phyloP scores from a whole-genome alignment of 2,888 invertebrate genomes.

The Ophraella communa region DNA sequence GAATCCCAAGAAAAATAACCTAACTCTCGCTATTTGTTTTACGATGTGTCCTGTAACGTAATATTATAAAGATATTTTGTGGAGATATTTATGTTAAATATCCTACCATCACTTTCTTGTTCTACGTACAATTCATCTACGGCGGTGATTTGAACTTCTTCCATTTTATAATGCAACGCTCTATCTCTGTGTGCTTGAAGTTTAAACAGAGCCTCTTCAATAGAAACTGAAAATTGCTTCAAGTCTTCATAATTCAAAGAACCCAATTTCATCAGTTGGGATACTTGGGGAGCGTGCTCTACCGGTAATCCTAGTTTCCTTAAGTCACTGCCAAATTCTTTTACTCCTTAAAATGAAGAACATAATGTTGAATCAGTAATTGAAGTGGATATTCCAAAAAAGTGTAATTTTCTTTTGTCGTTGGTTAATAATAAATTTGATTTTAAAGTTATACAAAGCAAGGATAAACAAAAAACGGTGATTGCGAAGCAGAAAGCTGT shows the following conservation, averaged over 20 bases:
- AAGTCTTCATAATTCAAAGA: constrained; percentile 88
- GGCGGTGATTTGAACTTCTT: constrained; percentile 92
- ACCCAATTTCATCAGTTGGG: constrained; percentile 95
- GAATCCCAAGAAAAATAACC: constrained; percentile 95
- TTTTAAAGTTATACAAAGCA: too few species aligned
- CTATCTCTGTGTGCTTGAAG: constrained; percentile 86
- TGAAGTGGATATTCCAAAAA: too few species aligned
- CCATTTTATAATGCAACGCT: constrained; percentile 91
- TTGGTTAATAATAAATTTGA: too few species aligned
- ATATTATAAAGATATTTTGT: too few species aligned
- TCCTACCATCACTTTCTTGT: constrained; percentile 78
- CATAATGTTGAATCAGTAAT: neutral
- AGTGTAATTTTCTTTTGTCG: too few species aligned
- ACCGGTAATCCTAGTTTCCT: constrained; percentile 94
- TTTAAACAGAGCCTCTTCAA: constrained; percentile 92
- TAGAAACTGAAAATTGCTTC: constrained; percentile 86
- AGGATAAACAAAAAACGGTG: too few species aligned
- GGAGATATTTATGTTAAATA: too few species aligned
- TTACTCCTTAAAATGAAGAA: constrained; percentile 65
- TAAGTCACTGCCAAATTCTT: constrained; percentile 91
- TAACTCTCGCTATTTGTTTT: constrained; percentile 92
- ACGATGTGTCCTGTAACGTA: constrained; percentile 68
- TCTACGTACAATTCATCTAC: constrained; percentile 93
- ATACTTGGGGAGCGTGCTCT: constrained; percentile 96
- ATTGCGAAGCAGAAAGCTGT: too few species aligned